Base-by-base conservation (phyloP, 2,888 invertebrate genomes). In the Abscondita cerata region DNA sequence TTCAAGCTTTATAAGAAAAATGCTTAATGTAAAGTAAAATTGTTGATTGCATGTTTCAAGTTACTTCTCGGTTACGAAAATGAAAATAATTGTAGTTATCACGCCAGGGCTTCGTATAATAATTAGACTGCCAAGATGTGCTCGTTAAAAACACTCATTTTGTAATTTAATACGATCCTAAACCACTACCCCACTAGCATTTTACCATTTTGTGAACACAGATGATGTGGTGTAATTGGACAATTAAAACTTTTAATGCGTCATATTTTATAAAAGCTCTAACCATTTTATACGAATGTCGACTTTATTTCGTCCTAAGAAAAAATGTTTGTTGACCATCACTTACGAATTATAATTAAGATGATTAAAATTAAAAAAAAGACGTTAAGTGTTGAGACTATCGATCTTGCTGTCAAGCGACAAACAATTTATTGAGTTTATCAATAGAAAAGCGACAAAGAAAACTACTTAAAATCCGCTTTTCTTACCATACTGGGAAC, bases 401-500 rank as follows among this genome's bases (percentile, higher is more conserved):
- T 59, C 59, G 59, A 59, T 59, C 52, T 52, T 52, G 47, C 38
- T 25, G 59, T 59, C 47, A 53, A 60, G 59, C 54, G 54, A 2
- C 25, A 25, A 4, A 25, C 56, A 61, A 61, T 55, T 50, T 33
- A 56, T 52, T 33, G 59, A 34, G 50, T 53, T 31, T 40, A 46
- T 36, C 18, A 44, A 15, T 13, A 16, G 18, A 52, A 38, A 13
- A 3, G 3, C 56, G 63, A 63, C 52, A 52, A 52, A 57, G 57
- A 64, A 64, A 64, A 64, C 56, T 64, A 52, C 60, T 64, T 64
- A 60, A 64, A 60, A 64, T 55, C 55, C 56, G 54, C 56, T 41
- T 48, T 54, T 51, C 48, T 44, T 55, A 19, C 52, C 56, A 40
- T 56, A 19, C 41, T 56, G 36, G 54, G 59, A 62, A 54, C 60